These are phyloP conservation scores for Phoxinus dragarum DNA, from an alignment of 2,797 vertebrate genomes.

Conservation along the genomic window DNA sequence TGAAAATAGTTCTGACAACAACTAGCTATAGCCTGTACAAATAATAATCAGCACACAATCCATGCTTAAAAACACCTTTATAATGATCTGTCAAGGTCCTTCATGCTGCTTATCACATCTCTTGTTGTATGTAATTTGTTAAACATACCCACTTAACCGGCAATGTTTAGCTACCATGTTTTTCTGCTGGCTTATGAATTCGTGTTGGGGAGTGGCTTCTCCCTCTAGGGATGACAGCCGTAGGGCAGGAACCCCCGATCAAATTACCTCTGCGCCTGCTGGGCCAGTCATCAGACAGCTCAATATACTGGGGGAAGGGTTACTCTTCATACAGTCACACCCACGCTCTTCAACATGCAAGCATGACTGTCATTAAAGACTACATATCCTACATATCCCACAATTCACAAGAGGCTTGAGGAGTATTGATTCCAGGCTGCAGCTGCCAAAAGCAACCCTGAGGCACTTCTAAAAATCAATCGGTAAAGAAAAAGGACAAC, in stretches of 20 bases:
- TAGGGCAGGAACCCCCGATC: conserved; percentile 41
- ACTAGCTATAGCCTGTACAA: neutral
- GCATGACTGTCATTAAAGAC: conserved; percentile 15
- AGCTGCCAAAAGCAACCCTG: conserved; percentile 3
- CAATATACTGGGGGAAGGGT: conserved; percentile 26
- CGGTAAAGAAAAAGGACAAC: conserved; percentile 16
- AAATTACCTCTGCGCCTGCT: conserved; percentile 38
- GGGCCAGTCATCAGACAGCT: conserved; percentile 30
- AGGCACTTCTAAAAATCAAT: conserved; percentile 12
- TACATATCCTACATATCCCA: conserved; percentile 49
- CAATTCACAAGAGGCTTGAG: conserved; percentile 41
- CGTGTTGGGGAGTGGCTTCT: conserved; percentile 34
- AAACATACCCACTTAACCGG: neutral
- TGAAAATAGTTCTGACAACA: too few species aligned
- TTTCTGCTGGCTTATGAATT: conserved; percentile 29
- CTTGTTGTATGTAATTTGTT: neutral
- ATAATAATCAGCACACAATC: neutral
- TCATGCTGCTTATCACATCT: neutral
- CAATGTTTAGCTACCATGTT: neutral
- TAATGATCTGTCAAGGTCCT: neutral
- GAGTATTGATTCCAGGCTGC: conserved; percentile 21
- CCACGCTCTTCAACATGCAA: neutral
- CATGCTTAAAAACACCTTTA: neutral
- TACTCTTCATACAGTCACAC: conserved; percentile 16
- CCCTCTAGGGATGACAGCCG: conserved; percentile 52